Conservation (phyloP, 1,140 invertebrate species). For the Heliconius melpomene region DNA sequence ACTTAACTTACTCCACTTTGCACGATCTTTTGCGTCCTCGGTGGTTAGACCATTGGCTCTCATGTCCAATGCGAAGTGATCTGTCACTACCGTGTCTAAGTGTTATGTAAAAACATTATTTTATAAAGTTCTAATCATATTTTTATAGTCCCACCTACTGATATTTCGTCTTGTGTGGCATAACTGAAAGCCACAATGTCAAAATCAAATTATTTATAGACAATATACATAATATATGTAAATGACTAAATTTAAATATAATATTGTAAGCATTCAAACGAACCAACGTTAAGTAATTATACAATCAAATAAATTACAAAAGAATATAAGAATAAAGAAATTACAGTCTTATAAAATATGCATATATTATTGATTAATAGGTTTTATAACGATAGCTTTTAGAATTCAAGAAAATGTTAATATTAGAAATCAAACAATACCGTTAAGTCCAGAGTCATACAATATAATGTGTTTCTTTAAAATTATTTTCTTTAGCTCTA, state of each 20-base stretch:
- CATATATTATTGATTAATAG: constrained; percentile 12
- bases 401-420: background rate
- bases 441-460: background rate
- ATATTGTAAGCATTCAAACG: background rate
- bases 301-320: background rate
- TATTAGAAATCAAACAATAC: background rate
- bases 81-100: too few species aligned
- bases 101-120: too few species aligned
- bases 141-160: background rate
- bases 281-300: background rate
- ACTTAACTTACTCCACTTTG: too few species aligned
- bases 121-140: too few species aligned
- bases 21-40: too few species aligned
- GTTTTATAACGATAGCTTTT: background rate
- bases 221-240: background rate
- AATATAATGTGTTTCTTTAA: background rate
- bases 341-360: background rate
- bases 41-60: too few species aligned
- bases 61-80: too few species aligned
- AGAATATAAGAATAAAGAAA: background rate
- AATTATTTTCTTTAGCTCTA: background rate
- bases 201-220: background rate
- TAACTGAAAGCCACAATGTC: background rate
- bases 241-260: background rate
- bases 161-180: background rate